Evolutionary conservation across 2,113 vertebrate species (phyloP).

Genomic region (Canis aureus): DNA sequence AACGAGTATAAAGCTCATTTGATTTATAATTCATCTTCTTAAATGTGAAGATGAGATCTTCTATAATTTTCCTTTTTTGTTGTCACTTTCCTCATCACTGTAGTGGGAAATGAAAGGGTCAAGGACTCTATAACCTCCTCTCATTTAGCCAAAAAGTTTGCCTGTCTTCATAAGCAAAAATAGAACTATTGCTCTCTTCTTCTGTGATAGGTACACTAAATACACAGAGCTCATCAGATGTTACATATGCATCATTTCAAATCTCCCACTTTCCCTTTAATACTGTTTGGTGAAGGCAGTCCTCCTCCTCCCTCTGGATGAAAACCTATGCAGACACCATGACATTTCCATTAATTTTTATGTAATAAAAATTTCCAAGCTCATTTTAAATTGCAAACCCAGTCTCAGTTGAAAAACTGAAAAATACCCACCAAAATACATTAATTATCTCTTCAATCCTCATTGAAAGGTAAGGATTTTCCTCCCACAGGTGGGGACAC

Average conservation of each 20-base stretch:
- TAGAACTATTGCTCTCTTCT: background rate
- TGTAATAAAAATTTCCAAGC: background rate
- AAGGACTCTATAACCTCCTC: background rate
- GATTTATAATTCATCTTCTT: background rate
- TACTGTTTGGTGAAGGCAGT: background rate
- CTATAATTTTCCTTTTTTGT: constrained; percentile 30
- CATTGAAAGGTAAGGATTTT: background rate
- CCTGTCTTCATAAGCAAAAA: background rate
- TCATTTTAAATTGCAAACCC: constrained; percentile 9
- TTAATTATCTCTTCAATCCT: background rate
- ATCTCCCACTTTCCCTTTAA: background rate
- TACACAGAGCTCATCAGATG: background rate
- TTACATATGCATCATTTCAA: background rate
- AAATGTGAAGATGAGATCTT: background rate
- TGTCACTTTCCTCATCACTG: background rate
- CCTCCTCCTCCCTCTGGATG: background rate
- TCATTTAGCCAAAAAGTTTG: background rate
- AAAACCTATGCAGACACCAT: background rate
- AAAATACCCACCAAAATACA: background rate
- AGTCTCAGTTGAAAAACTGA: background rate
- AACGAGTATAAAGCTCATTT: constrained; percentile 14
- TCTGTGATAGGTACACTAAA: background rate
- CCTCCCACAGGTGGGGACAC: background rate
- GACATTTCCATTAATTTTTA: constrained; percentile 7
- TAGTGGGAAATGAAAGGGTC: background rate